Evolutionary conservation across 2,113 vertebrate genomes (phyloP), one percentile per base, ranked within the genome.

Genomic region (Neogale vison): DNA sequence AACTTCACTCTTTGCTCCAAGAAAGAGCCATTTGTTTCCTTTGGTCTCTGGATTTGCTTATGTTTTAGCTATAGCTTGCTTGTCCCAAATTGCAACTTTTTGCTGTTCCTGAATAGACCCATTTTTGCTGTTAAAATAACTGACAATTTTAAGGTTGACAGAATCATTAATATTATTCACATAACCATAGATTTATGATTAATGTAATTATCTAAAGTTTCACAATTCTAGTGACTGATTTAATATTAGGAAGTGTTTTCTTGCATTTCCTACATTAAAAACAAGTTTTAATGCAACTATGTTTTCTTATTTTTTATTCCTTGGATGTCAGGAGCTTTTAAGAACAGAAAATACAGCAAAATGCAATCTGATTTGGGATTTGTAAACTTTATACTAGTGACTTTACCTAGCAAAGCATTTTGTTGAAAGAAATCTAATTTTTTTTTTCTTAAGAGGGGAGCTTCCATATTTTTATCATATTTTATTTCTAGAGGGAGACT

Each of bases 401-500:
- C 36, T 85, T 97, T 79, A 92, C 52, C 47, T 69, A 81, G 36
- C 39, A 85, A 96, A 96, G 36, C 9, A 92, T 96, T 96, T 93
- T 92, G 71, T 20, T 63, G 47, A 13, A 34, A 24, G 72, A 86
- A 77, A 2, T 3, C 4, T 11, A 0, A 39, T 45, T 50, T 90
- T 59, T 87, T 87, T 92, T 65, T 86, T 14, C 42, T 88, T 63
- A 82, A 81, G 84, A 55, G 4, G 31, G 45, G 47, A 79, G 29
- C 8, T 23, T 65, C 67, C 59, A n/a, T 7, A 31, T 69, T 76
- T 81, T 31, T 59, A 85, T 34, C 39, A 63, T n/a, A 71, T 88
- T 84, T 77, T 24, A 39, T 57, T 86, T 90, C 42, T 86, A 55
- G 86, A 88, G 42, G 7, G 42, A 88, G 14, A 12, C 15, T 85